Evolutionary conservation across 1,140 invertebrate genomes (phyloP), one percentile per base, ranked within the genome.

Genomic region (Macrotrachela quadricornifera): DNA sequence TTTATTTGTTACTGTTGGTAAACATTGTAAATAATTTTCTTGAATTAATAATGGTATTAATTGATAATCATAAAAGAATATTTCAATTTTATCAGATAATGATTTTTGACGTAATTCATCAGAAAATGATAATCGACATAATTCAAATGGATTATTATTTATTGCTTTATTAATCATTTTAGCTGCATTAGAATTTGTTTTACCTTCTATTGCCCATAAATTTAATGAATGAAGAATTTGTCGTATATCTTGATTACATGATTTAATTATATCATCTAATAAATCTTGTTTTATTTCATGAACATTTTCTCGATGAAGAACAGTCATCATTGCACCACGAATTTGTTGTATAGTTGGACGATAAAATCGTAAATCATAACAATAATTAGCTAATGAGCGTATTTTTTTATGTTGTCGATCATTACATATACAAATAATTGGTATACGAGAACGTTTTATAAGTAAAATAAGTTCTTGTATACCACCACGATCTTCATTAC

Each of bases 351-450:
- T 67, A 59, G 78, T 74, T 4, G 91, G 91, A 60, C 79, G 79
- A 55, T 71, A 73, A 81, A 92, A 78, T 48, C 83, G 71, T 30
- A 99, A 70, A 71, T 97, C 92, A 67, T 82, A 96, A 63, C 87
- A 95, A 67, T 99, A 82, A 70, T 90, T 92, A 30, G 80, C 77
- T 0, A 99, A 73, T 0, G 84, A 85, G 47, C 87, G 75, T 70
- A 99, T 92, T 73, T 97, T 99, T 30, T 77, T 80, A 69, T 85
- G 81, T 64, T 82, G 81, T 54, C 92, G 74, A 71, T 99, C 92
- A 64, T 99, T 99, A 69, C 94, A 99, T 74, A 97, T 95, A 68
- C 91, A 97, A 58, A 99, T 84, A 39, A 99, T 81, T 0, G 94
- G 94, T 48, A 96, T 77, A 48, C 81, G 80, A 0, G 84, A 77